Base-by-base conservation (phyloP, 2,113 vertebrate genomes). In the Mohoua ochrocephala region DNA sequence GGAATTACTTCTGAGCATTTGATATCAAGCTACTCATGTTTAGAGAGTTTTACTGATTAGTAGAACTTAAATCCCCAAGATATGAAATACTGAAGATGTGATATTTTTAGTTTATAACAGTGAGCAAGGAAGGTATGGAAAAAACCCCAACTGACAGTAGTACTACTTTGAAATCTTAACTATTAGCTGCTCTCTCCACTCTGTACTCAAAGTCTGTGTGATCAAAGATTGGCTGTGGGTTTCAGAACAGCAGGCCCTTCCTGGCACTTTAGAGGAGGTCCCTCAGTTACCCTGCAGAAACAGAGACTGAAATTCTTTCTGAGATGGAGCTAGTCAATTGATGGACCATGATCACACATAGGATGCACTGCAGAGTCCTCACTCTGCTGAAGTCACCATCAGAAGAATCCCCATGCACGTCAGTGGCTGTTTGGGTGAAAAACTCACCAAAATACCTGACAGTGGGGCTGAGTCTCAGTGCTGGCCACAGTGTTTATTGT, bases 291-390 rank as follows among this genome's bases (percentile, higher is more conserved):
- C 4, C 13, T 61, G 47, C 22, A 77, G 79, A 77, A 84, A 45
- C 7, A 44, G 71, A 87, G 41, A 35, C 15, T 3, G 4, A 64
- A 52, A 60, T 87, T 65, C 27, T 54, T 81, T 52, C 28, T 0
- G 0, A n/a, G 68, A 42, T 59, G n/a, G 30, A 89, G 14, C 15
- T 20, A n/a, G 33, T 77, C 26, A 47, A 0, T 30, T 1, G 0
- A 22, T 1, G 5, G 45, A 45, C 21, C 26, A 9, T 1, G 3
- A 23, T 59, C 42, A 10, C 50, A 54, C 1, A 0, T 33, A 44
- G 16, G 52, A 37, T 57, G 47, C 15, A 8, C 31, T 39, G 27
- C 19, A 53, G 33, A 65, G 28, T 49, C 44, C 42, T 64, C 5
- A 19, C 27, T 28, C 35, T 73, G 37, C 12, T 83, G 63, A 39